Evolutionary conservation across 2,888 invertebrate species (phyloP).

Genomic region (Philereme transversata): DNA sequence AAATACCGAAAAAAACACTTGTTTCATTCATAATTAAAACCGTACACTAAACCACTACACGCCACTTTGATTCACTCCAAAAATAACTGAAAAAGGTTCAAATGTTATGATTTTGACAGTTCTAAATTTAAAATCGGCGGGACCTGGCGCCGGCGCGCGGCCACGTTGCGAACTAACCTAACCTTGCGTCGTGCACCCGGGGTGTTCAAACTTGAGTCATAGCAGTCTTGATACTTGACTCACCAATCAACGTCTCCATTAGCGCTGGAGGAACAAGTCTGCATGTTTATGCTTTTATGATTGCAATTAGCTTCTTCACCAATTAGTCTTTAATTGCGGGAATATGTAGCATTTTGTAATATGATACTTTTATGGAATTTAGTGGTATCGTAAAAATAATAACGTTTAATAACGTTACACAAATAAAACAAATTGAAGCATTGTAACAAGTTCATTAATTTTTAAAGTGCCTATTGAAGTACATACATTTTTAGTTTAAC

Average conservation of each 20-base stretch:
- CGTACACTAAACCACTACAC: constrained; percentile 27
- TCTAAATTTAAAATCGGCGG: constrained; percentile 48
- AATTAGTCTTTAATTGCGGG: not conserved
- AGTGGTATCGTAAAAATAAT: no score
- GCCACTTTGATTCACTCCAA: not conserved
- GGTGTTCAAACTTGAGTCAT: constrained; percentile 54
- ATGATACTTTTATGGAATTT: no score
- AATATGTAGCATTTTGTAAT: not conserved
- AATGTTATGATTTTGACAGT: constrained; percentile 15
- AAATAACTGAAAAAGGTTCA: not conserved
- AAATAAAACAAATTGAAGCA: no score
- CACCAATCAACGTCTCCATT: not conserved
- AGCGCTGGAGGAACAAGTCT: not conserved
- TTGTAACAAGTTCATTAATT: no score
- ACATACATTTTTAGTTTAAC: not conserved
- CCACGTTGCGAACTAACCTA: constrained; percentile 82
- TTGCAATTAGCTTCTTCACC: not conserved
- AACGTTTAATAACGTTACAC: no score
- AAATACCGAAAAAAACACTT: constrained; percentile 2
- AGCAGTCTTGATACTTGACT: constrained; percentile 66
- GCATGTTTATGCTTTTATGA: not conserved
- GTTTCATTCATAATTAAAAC: constrained; percentile 5
- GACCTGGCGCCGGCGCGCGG: constrained; percentile 73
- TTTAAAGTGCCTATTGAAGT: not conserved
- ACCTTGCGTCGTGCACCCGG: constrained; percentile 67